phyloP scores from a whole-genome alignment of 1,140 invertebrate genomes.

The Teleopsis dalmanni region DNA sequence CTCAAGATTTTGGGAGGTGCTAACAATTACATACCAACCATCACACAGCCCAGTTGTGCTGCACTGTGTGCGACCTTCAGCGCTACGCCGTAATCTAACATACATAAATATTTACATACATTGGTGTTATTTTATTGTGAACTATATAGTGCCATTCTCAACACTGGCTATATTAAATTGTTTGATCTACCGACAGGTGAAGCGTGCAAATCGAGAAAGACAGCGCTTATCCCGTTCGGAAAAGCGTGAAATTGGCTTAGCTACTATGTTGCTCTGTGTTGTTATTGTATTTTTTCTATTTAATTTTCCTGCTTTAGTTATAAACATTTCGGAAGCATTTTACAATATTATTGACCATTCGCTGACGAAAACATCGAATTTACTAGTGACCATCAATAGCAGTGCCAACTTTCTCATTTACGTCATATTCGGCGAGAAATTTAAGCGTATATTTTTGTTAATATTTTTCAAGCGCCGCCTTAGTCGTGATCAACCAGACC shows the following conservation, averaged over 20 bases:
- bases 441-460: constrained; percentile 80
- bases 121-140: constrained; percentile 86
- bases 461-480: constrained; percentile 66
- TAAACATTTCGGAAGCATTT: constrained; percentile 79
- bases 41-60: constrained; percentile 41
- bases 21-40: constrained; percentile 20
- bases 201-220: constrained; percentile 73
- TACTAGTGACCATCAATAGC: constrained; percentile 93
- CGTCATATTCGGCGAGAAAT: constrained; percentile 94
- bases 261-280: constrained; percentile 89
- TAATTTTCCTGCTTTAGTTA: constrained; percentile 82
- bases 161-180: constrained; percentile 79
- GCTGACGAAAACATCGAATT: constrained; percentile 78
- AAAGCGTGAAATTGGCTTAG: constrained; percentile 77
- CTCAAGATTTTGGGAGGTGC: constrained; percentile 65
- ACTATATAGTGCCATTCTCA: constrained; percentile 84
- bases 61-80: constrained; percentile 63
- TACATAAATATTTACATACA: constrained; percentile 86
- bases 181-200: constrained; percentile 79
- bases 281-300: constrained; percentile 92
- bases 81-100: constrained; percentile 58
- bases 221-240: constrained; percentile 72
- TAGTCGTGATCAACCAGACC: constrained; percentile 61
- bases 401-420: constrained; percentile 97
- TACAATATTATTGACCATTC: constrained; percentile 60